Percentiles rank a stretch among this genome's conserved stretches.
phyloP scores from a whole-genome alignment of 2,113 vertebrate genomes.

The Daboia siamensis region DNA sequence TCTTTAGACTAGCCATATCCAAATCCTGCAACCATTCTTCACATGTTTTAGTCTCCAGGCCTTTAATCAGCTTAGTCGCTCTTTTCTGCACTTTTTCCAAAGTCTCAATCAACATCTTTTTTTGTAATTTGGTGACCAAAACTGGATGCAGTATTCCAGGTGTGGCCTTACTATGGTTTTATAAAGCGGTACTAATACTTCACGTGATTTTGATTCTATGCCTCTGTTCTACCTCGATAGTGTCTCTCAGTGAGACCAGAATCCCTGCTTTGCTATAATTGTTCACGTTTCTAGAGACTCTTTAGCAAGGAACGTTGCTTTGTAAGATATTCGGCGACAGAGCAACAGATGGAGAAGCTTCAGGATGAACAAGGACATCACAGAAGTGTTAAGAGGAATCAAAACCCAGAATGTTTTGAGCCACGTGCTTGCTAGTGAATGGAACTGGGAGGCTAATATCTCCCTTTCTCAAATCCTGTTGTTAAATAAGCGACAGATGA shows the following conservation, averaged over 20 bases:
- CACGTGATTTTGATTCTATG: no score
- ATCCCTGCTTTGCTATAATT: slow-evolving; percentile 9
- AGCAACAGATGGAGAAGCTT: slow-evolving; percentile 67
- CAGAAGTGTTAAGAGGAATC: slow-evolving; percentile 50
- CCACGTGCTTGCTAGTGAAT: slow-evolving; percentile 31
- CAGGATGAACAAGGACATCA: slow-evolving; percentile 36
- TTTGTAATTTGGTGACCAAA: no score
- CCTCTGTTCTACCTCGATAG: no score
- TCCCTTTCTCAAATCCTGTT: slow-evolving; percentile 23
- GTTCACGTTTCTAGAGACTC: slow-evolving; percentile 50
- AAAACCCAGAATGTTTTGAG: slow-evolving; percentile 23
- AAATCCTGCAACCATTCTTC: no score
- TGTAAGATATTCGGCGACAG: slow-evolving; percentile 48
- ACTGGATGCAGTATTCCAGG: no score
- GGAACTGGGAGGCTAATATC: slow-evolving; percentile 9
- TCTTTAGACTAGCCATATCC: no score
- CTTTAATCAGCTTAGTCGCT: no score
- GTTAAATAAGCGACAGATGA: slow-evolving; percentile 48
- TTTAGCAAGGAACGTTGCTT: slow-evolving; percentile 47
- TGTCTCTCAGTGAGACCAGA: slow-evolving; percentile 17
- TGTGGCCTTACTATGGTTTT: background rate
- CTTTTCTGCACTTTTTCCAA: no score
- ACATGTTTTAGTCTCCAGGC: no score
- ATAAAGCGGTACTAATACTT: no score
- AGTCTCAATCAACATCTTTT: no score